Evolutionary conservation across 2,797 vertebrate species (phyloP).

Genomic region (Hylomyscus alleni): DNA sequence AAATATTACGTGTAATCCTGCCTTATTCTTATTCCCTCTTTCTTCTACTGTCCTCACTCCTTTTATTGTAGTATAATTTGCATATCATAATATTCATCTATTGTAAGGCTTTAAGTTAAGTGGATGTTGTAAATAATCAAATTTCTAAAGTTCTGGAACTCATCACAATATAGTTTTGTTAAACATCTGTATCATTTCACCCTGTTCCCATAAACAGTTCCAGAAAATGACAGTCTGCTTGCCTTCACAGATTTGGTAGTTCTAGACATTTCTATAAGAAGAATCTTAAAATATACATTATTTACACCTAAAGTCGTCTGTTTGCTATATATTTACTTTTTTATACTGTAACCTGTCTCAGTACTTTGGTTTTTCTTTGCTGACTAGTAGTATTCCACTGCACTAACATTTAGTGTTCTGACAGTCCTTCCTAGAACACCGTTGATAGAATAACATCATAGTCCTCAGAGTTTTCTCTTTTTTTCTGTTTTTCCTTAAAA

Average conservation of each 20-base stretch:
- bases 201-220: no score
- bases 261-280: background rate
- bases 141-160: background rate
- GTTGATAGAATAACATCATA: background rate
- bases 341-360: background rate
- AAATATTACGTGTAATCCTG: slow-evolving; percentile 8
- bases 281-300: background rate
- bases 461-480: background rate
- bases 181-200: background rate
- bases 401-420: no score
- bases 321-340: background rate
- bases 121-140: slow-evolving; percentile 19
- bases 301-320: background rate
- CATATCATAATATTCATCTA: background rate
- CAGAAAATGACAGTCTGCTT: background rate
- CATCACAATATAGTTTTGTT: background rate
- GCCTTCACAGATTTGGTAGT: background rate
- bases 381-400: background rate
- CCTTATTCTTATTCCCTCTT: background rate
- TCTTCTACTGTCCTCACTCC: background rate
- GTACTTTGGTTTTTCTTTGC: background rate
- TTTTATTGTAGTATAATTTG: slow-evolving; percentile 50
- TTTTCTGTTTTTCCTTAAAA: background rate
- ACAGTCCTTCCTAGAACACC: background rate
- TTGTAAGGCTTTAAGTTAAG: slow-evolving; percentile 41